Percentiles rank a stretch among this genome's conserved stretches.
Evolutionary conservation across 1,140 invertebrate genomes (phyloP).

Genomic region (Calephelis virginiensis): DNA sequence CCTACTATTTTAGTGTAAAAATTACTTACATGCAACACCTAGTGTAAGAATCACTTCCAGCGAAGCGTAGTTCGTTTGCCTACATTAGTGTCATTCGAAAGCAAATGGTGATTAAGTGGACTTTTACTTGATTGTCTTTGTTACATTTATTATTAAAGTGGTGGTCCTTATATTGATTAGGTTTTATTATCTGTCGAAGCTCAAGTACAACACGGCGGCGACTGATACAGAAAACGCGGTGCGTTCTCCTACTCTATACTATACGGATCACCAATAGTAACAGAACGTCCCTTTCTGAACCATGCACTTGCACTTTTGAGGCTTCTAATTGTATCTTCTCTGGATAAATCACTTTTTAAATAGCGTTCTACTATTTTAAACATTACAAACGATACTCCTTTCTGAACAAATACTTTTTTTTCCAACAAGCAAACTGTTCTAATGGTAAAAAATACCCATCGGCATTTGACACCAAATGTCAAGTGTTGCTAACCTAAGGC

Average conservation of each 20-base stretch:
- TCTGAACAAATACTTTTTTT: too few relatives aligned
- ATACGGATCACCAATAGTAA: constrained; percentile 31
- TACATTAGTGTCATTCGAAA: constrained; percentile 44
- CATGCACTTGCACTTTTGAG: neutral
- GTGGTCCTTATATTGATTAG: constrained; percentile 12
- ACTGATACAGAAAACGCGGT: constrained; percentile 17
- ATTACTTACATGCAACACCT: constrained; percentile 51
- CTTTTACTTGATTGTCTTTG: constrained; percentile 59
- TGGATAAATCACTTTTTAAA: too few relatives aligned
- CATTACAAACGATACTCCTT: too few relatives aligned
- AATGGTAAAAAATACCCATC: too few relatives aligned
- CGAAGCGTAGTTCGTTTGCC: constrained; percentile 31
- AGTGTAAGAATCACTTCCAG: constrained; percentile 9
- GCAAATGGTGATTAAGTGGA: constrained; percentile 51
- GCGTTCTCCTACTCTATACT: constrained; percentile 19
- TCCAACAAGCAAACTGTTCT: too few relatives aligned
- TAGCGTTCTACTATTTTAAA: too few relatives aligned
- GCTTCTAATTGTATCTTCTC: too few relatives aligned
- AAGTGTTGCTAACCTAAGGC: too few relatives aligned
- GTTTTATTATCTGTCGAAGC: constrained; percentile 2
- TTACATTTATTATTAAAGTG: constrained; percentile 10
- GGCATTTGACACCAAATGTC: too few relatives aligned
- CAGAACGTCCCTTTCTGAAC: constrained; percentile 40
- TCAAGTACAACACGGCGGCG: constrained; percentile 34
- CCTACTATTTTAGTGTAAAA: constrained; percentile 42